A percentile compares a stretch with the other conserved stretches of the same genome.
Evolutionary conservation across 2,888 invertebrate species (phyloP).

Genomic region (Schizaphis graminum): DNA sequence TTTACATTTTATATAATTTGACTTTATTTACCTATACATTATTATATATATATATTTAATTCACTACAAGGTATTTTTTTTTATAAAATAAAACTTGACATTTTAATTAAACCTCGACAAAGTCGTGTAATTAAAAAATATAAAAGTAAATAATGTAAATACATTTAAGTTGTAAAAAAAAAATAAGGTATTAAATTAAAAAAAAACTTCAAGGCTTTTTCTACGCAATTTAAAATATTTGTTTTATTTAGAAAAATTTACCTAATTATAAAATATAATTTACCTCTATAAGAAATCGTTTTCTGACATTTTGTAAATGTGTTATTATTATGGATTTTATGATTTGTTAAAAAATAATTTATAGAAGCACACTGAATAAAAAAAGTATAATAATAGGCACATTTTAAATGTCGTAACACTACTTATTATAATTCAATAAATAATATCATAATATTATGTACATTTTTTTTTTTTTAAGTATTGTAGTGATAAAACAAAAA

Average conservation of each 20-base stretch:
- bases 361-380: not conserved
- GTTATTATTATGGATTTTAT: not conserved
- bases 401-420: not conserved
- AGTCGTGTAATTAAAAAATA: not conserved
- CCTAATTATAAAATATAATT: not conserved
- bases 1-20: conserved; percentile 16
- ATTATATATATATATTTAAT: not conserved
- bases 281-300: not conserved
- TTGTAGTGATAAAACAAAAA: not conserved
- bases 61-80: conserved; percentile 1
- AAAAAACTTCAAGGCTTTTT: not conserved
- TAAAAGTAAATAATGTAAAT: not conserved
- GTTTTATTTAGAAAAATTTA: not conserved
- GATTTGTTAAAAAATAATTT: not conserved
- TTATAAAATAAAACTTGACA: not conserved
- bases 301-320: not conserved
- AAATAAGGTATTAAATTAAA: not conserved
- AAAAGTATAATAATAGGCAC: not conserved
- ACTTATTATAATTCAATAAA: not conserved
- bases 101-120: conserved; percentile 25
- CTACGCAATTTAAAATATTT: not conserved
- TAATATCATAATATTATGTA: not conserved
- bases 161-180: not conserved
- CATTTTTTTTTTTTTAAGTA: not conserved
- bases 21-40: not conserved